These are phyloP conservation scores for Diglossa cyanea DNA, from an alignment of 2,797 vertebrate genomes.

Conservation along the genomic window DNA sequence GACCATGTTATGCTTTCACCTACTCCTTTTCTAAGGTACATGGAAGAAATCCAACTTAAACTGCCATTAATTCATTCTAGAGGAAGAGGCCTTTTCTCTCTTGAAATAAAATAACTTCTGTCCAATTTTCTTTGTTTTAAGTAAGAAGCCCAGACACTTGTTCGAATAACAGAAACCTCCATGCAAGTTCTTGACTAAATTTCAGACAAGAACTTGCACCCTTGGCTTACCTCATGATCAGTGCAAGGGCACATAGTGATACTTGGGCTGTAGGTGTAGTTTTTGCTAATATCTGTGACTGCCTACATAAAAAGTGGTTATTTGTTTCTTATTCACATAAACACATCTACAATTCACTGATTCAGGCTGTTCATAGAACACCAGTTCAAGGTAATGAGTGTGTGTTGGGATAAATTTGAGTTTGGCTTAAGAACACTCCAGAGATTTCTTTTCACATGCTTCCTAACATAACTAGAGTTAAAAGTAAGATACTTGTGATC, in stretches of 20 bases:
- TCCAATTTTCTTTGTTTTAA: neutral
- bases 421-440: neutral
- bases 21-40: neutral
- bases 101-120: neutral
- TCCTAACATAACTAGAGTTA: neutral
- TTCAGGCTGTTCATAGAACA: neutral
- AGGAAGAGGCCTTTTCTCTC: neutral
- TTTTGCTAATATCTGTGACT: neutral
- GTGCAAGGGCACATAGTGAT: neutral
- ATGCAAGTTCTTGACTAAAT: neutral
- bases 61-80: neutral
- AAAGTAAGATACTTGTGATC: neutral
- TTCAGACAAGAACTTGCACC: neutral
- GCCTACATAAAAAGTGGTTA: rapidly evolving
- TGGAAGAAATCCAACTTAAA: neutral
- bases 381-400: neutral
- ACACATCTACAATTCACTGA: neutral
- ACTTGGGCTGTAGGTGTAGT: neutral
- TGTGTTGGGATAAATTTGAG: neutral
- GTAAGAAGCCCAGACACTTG: neutral
- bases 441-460: neutral
- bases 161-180: neutral
- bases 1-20: neutral
- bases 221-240: neutral
- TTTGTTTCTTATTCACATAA: neutral